phyloP scores from a whole-genome alignment of 2,888 invertebrate genomes.

The Andrena hattorfiana region DNA sequence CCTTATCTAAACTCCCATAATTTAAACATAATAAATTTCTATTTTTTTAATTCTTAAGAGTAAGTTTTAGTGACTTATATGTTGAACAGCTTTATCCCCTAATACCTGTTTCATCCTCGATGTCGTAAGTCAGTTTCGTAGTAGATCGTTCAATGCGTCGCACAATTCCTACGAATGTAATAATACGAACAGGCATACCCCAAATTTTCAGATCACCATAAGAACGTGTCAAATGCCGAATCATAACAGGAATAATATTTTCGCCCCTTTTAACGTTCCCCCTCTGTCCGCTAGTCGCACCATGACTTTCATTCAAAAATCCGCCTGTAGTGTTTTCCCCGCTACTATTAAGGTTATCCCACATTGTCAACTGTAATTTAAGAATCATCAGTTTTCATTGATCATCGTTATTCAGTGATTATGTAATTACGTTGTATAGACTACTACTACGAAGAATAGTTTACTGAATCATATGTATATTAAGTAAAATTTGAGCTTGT shows the following conservation, averaged over 20 bases:
- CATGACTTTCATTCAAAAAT: constrained; percentile 69
- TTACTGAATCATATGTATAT: no score
- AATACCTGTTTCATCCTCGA: constrained; percentile 88
- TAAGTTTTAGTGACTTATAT: no score
- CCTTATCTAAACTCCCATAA: no score
- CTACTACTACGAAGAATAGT: no score
- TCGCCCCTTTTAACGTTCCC: constrained; percentile 68
- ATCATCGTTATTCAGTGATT: neutral
- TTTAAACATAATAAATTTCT: neutral
- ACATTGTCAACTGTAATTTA: constrained; percentile 26
- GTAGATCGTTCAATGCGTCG: constrained; percentile 87
- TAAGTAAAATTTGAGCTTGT: no score
- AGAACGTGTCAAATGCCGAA: constrained; percentile 65
- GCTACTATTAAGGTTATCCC: constrained; percentile 12
- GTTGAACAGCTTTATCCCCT: no score
- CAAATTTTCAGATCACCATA: constrained; percentile 71
- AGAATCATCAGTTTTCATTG: neutral
- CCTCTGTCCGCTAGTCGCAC: constrained; percentile 44
- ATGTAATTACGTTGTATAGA: no score
- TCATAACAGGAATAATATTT: constrained; percentile 79
- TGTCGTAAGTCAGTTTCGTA: constrained; percentile 87
- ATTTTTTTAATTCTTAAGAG: neutral
- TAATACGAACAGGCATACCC: constrained; percentile 69
- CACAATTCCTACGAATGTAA: constrained; percentile 86
- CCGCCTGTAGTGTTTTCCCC: constrained; percentile 61